Evolutionary conservation across 2,113 vertebrate genomes (phyloP), one percentile per base, ranked within the genome.

Genomic region (Pterocles orientalis): DNA sequence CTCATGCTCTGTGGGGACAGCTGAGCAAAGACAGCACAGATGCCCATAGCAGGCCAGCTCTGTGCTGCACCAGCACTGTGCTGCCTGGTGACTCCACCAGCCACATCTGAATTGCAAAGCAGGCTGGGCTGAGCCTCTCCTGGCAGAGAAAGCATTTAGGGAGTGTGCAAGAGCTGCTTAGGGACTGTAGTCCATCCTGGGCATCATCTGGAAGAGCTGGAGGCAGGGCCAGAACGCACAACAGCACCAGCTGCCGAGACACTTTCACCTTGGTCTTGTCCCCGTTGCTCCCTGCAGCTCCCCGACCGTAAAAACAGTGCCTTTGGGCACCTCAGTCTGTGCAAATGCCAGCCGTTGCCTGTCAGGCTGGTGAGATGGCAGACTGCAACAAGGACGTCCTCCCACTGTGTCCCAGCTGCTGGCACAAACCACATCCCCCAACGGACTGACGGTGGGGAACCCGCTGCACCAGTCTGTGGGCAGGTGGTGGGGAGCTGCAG

Each of bases 21-120:
- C 33, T 53, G 53, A 58, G 50, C 12, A 43, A 69, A 56, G 57
- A 18, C 39, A 93, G 2, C 10, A 10, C 0, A 0, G 39, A n/a
- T 45, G 34, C 10, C 33, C 29, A 16, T 3, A 69, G 54, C 18
- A 53, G 23, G 34, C 7, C 23, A 77, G 43, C 24, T 68, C 12
- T 31, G 51, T 3, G 28, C 64, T 51, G 34, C 34, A 33, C 8
- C 31, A 8, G 43, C 0, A 4, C 65, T 61, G 45, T 51, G 70
- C 56, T 83, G 76, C 80, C 80, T 86, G 54, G 17, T 56, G 33
- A 47, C 39, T 61, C 21, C 87, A 71, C 28, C 31, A 81, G 39
- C 17, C 43, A 51, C 57, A 25, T 51, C 54, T 66, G 79, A 85
- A 51, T 10, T 65, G 73, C 77, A 65, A 9, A 72, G 41, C 2